A percentile compares a stretch with the other conserved stretches of the same genome.
phyloP scores from a whole-genome alignment of 2,888 invertebrate species.

The Zelleria hepariella region DNA sequence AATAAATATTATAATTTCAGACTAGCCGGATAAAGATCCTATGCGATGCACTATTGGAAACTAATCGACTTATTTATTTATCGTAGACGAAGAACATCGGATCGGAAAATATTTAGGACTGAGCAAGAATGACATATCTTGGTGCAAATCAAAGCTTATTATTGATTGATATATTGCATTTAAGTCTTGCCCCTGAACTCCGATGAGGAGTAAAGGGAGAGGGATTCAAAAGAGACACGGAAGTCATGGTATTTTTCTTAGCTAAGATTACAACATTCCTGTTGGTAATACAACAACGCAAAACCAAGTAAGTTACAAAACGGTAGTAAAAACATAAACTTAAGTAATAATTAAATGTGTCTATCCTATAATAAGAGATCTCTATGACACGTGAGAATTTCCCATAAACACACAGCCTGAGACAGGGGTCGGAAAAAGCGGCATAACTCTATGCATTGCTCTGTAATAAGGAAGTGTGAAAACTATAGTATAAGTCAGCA shows the following conservation, averaged over 20 bases:
- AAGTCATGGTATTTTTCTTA: too few relatives aligned
- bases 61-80: too few relatives aligned
- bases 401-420: slow-evolving; percentile 2
- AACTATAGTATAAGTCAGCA: slow-evolving; percentile 2
- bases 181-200: too few relatives aligned
- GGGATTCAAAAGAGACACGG: too few relatives aligned
- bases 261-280: too few relatives aligned
- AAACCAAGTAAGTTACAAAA: not conserved
- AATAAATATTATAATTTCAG: not conserved
- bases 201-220: too few relatives aligned
- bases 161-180: too few relatives aligned
- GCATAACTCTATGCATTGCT: not conserved
- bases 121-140: too few relatives aligned
- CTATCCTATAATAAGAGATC: not conserved
- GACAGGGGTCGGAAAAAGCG: not conserved
- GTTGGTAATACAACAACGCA: too few relatives aligned
- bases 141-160: too few relatives aligned
- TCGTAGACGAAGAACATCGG: too few relatives aligned
- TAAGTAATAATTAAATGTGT: not conserved
- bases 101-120: too few relatives aligned
- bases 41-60: not conserved
- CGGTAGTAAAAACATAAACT: not conserved
- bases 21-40: not conserved
- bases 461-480: slow-evolving; percentile 10
- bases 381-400: slow-evolving; percentile 1